Conservation (phyloP, 2,888 invertebrate species). For the Cancer borealis region DNA sequence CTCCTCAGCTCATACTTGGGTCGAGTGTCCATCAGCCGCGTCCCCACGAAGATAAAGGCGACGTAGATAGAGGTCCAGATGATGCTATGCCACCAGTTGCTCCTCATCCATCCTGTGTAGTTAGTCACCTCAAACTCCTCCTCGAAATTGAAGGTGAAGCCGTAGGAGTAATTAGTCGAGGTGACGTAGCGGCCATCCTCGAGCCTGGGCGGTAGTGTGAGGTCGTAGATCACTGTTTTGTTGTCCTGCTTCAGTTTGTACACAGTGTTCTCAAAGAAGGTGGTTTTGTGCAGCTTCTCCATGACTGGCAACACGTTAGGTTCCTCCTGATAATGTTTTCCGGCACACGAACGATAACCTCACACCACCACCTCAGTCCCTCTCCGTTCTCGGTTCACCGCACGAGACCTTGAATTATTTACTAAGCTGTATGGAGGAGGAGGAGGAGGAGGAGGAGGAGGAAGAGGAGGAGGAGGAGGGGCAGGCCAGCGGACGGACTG, state of each 20-base stretch:
- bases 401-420: background rate
- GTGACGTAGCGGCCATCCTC: constrained; percentile 64
- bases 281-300: constrained; percentile 53
- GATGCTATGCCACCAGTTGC: constrained; percentile 69
- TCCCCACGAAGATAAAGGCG: constrained; percentile 70
- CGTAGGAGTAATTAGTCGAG: constrained; percentile 68
- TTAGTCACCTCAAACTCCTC: constrained; percentile 68
- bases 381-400: background rate
- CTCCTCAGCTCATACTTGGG: constrained; percentile 70
- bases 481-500: background rate
- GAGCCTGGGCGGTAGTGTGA: constrained; percentile 65
- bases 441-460: constrained; percentile 35
- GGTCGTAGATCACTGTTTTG: constrained; percentile 62
- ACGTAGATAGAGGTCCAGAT: constrained; percentile 71
- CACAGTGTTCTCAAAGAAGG: constrained; percentile 52
- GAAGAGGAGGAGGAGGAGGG: background rate
- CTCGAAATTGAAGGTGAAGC: constrained; percentile 69
- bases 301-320: background rate
- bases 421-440: background rate
- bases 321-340: background rate
- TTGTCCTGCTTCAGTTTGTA: constrained; percentile 64
- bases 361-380: background rate
- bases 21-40: constrained; percentile 65
- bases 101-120: constrained; percentile 65
- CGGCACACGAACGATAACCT: background rate